Base-by-base conservation (phyloP, 2,888 invertebrate genomes). In the Drepanosiphum platanoidis region DNA sequence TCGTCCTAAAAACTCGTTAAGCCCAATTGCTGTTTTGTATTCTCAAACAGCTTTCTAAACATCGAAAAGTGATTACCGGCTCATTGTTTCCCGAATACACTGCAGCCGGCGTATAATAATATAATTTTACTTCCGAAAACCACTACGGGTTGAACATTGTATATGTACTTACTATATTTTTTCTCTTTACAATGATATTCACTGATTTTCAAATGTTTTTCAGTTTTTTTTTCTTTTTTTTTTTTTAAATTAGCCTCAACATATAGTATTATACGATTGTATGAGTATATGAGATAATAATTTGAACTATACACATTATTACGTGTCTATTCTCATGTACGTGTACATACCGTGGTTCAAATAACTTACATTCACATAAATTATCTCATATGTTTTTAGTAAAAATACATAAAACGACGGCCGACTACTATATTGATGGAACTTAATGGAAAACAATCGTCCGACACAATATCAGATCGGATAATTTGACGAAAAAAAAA, bases 1-100 rank as follows among this genome's bases (percentile, higher is more conserved):
- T 83, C 83, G 64, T 83, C 36, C 75, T 84, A 66, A 75, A 84
- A 75, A 84, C 83, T 84, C 75, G 75, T 84, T 84, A 84, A 52
- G 83, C 75, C 75, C 83, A 77, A 75, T 83, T 83, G 75, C 83
- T 36, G 66, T 74, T 75, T 82, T 39, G 39, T 78, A 42, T 64
- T 81, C 52, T 70, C 32, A 61, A 74, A 66, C 75, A 46, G 61
- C 66, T 84, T 84, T 84, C 83, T 84, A 84, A 77, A 83, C 66
- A 75, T 75, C 66, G 66, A 84, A 75, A 84, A 64, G 75, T 84
- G 83, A 75, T 84, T 84, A 84, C 83, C 52, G 52, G 46, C 52
- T 30, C 75, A 84, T 84, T 84, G 83, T 84, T 75, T 84, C 64
- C n/a, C 72, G 27, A 46, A 83, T 18, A 36, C 68, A 70, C n/a